phyloP scores from a whole-genome alignment of 1,140 invertebrate genomes.

The Zaprionus camerounensis region DNA sequence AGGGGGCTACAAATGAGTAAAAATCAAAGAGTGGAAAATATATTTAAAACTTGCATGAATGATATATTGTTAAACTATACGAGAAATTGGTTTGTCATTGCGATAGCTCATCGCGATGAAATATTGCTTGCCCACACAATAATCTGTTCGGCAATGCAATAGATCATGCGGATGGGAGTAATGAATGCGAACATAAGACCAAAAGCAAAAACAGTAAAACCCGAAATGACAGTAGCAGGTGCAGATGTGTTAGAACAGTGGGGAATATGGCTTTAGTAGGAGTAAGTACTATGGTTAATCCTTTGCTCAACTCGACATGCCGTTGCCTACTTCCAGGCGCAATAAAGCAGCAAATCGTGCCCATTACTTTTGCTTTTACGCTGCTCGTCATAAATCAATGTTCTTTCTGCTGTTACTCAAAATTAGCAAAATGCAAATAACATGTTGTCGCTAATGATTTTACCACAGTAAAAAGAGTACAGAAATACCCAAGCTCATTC shows the following conservation, averaged over 20 bases:
- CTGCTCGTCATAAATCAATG: constrained; percentile 67
- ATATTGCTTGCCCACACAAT: neutral
- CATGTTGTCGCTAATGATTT: constrained; percentile 78
- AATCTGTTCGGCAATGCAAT: neutral
- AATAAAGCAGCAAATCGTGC: constrained; percentile 35
- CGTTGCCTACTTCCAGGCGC: constrained; percentile 16
- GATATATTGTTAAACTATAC: constrained; percentile 5
- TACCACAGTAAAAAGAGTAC: constrained; percentile 23
- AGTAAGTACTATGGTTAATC: neutral
- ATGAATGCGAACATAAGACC: neutral
- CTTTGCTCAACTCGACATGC: constrained; percentile 10
- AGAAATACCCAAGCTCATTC: constrained; percentile 19
- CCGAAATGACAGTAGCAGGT: neutral
- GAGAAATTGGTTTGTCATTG: neutral
- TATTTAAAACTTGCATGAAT: neutral
- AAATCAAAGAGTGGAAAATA: neutral
- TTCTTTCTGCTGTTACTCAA: constrained; percentile 52
- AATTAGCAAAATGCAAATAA: constrained; percentile 78
- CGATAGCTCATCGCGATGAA: neutral
- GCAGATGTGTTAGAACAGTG: neutral
- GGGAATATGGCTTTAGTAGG: neutral
- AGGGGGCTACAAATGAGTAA: constrained; percentile 2
- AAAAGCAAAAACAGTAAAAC: constrained; percentile 1
- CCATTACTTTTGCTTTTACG: constrained; percentile 41
- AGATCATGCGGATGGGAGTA: neutral